Conservation (phyloP, 2,888 invertebrate species). For the Troides aeacus region DNA sequence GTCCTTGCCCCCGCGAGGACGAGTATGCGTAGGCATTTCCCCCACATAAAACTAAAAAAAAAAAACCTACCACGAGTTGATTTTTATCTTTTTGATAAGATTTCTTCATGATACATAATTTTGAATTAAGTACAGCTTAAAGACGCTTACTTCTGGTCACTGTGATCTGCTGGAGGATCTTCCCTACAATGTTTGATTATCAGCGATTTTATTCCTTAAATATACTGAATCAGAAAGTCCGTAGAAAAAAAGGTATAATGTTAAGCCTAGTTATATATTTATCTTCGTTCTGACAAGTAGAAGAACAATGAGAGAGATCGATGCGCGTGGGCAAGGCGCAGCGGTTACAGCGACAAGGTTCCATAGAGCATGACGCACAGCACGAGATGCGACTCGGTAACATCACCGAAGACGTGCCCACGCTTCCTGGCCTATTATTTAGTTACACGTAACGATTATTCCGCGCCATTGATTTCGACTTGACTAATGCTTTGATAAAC, state of each 20-base stretch:
- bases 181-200: neutral
- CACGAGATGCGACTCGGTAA: slow-evolving; percentile 43
- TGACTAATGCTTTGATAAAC: slow-evolving; percentile 32
- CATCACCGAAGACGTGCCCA: slow-evolving; percentile 47
- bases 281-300: slow-evolving; percentile 33
- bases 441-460: slow-evolving; percentile 59
- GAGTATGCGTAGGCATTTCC: too few relatives aligned
- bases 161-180: too few relatives aligned
- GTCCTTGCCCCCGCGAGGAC: too few relatives aligned
- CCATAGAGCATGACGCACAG: slow-evolving; percentile 41
- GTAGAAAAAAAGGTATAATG: neutral
- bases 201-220: neutral
- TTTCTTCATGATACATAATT: too few relatives aligned
- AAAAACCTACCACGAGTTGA: too few relatives aligned
- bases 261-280: slow-evolving; percentile 32
- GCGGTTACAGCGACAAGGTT: slow-evolving; percentile 46
- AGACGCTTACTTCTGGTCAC: too few relatives aligned
- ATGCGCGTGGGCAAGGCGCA: slow-evolving; percentile 56
- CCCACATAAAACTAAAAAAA: too few relatives aligned
- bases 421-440: slow-evolving; percentile 62
- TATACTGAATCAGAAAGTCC: neutral
- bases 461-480: slow-evolving; percentile 54
- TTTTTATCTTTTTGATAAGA: too few relatives aligned
- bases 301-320: slow-evolving; percentile 64
- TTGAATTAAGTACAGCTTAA: too few relatives aligned